phyloP scores from a whole-genome alignment of 2,113 vertebrate genomes.

The Rhagologus leucostigma region DNA sequence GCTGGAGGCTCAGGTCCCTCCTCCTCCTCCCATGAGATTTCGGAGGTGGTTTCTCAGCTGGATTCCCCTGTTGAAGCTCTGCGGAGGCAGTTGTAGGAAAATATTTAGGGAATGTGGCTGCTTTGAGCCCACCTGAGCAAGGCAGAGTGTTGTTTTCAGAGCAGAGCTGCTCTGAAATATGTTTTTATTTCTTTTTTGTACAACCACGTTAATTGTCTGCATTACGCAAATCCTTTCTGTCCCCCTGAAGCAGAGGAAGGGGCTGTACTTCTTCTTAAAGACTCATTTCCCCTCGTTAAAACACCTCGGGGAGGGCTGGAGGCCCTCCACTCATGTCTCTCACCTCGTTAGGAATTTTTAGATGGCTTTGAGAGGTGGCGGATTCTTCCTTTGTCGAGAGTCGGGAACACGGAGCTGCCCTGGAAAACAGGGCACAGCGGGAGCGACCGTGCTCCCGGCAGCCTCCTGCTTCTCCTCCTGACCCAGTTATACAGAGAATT shows the following conservation, averaged over 20 bases:
- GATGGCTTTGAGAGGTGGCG: not conserved
- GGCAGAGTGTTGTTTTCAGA: not conserved
- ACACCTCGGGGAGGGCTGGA: not conserved
- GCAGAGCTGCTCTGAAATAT: not conserved
- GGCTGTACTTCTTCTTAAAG: not conserved
- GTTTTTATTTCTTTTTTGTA: not conserved
- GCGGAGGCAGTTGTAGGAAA: not conserved
- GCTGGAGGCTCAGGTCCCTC: not conserved
- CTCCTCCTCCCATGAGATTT: not conserved
- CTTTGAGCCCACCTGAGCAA: not conserved
- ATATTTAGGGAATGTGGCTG: not conserved
- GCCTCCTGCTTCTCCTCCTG: conserved; percentile 32
- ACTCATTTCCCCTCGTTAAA: not conserved
- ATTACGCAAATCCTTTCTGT: not conserved
- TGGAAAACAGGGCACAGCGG: not conserved
- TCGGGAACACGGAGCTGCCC: not conserved
- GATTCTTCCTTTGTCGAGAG: not conserved
- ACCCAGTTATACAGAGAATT: conserved; percentile 39
- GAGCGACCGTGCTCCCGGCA: not conserved
- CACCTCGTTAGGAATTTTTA: conserved; percentile 5
- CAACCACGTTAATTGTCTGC: not conserved
- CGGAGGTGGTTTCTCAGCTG: not conserved
- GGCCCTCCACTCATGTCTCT: not conserved
- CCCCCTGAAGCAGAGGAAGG: not conserved
- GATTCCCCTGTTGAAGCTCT: not conserved